These are phyloP conservation scores for Stramonita haemastoma DNA, from an alignment of 2,888 invertebrate genomes.

Conservation along the genomic window DNA sequence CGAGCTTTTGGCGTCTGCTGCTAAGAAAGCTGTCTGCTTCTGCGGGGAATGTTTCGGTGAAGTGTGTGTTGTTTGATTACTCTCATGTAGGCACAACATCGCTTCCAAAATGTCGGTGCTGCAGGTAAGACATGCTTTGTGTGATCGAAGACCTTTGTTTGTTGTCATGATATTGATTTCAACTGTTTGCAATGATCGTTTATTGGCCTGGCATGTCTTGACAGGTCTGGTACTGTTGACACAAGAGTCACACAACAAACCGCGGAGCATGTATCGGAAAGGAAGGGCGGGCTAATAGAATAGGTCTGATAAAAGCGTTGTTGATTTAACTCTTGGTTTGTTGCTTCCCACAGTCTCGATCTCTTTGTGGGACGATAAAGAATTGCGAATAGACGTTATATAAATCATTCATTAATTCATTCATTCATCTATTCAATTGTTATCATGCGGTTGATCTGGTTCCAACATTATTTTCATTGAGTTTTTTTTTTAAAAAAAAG, in stretches of 20 bases:
- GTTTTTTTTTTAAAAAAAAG: too few species aligned
- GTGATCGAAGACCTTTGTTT: background rate
- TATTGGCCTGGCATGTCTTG: conserved; percentile 23
- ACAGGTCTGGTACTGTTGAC: conserved; percentile 31
- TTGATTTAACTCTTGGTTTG: background rate
- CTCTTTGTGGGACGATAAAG: background rate
- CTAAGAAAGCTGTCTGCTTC: conserved; percentile 27
- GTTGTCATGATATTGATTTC: background rate
- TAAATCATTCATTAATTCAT: background rate
- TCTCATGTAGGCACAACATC: conserved; percentile 4
- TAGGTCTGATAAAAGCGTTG: background rate
- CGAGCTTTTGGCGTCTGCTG: conserved; percentile 37
- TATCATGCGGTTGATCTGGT: too few species aligned
- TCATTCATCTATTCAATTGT: background rate
- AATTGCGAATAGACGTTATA: too few species aligned
- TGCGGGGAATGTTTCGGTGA: conserved; percentile 8
- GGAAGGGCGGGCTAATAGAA: background rate
- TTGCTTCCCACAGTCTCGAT: background rate
- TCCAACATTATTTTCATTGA: too few species aligned
- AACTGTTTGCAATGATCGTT: too few species aligned
- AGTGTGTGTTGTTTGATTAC: background rate
- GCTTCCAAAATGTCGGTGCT: conserved; percentile 30
- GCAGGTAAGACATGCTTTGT: conserved; percentile 19
- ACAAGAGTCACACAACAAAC: background rate
- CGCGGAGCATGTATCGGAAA: background rate